Evolutionary conservation across 2,888 invertebrate genomes (phyloP), one percentile per base, ranked within the genome.

Genomic region (Drosophila fungiperda): DNA sequence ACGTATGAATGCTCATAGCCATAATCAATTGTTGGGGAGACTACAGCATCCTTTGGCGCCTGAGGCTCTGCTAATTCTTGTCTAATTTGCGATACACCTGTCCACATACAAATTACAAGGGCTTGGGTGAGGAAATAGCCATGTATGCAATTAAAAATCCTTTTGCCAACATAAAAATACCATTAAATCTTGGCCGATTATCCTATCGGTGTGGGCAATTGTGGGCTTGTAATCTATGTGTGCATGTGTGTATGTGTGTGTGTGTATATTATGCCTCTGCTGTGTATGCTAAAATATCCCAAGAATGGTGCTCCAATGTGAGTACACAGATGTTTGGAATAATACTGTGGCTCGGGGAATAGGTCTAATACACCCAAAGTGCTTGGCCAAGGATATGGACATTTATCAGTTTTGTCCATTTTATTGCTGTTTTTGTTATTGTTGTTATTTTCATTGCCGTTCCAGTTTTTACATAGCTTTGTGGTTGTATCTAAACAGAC

Each of bases 91-190:
- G 52, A 68, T 68, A 67, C 89, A 84, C 81, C 87, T 88, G 80
- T 36, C 42, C 60, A 67, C 69, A 68, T 49, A 63, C 63, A 76
- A 80, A 72, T 72, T 38, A 29, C 55, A 57, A 38, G 32, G 32
- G 50, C 45, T 57, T n/a, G 40, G n/a, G 38, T 36, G 17, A 40
- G 54, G 42, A 29, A 61, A 68, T 42, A 48, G 45, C 59, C 78
- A 61, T 69, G 59, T 65, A 78, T 61, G 76, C 87, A 84, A 89
- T 84, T 84, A 84, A 84, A 84, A 84, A 84, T 89, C 87, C 87
- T 89, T 88, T 89, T 76, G 82, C 78, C 61, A 69, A 83, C 84
- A 89, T 84, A 84, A 84, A 84, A 84, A 83, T 89, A 73, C 70
- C 87, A 87, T 84, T 84, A 84, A 89, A 78, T 83, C 89, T 78